Evolutionary conservation across 2,113 vertebrate species (phyloP).

Genomic region (Ceyx margarethae): DNA sequence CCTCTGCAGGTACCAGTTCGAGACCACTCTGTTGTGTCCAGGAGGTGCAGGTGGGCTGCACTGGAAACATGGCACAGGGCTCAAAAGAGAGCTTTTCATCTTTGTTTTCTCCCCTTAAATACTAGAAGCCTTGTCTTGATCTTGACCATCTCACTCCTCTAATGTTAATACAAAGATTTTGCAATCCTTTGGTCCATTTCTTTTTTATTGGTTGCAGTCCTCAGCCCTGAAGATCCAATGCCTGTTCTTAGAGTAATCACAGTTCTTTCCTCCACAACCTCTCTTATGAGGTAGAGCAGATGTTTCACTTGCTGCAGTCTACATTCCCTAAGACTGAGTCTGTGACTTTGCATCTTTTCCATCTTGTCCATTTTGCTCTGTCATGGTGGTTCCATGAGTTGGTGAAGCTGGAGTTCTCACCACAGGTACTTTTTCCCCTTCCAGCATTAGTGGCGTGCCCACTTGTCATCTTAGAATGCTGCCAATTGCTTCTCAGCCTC

Average conservation of each 20-base stretch:
- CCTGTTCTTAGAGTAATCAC: not conserved
- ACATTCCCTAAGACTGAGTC: not conserved
- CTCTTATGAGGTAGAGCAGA: not conserved
- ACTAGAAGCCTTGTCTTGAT: not conserved
- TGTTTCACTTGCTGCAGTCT: not conserved
- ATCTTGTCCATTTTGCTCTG: not conserved
- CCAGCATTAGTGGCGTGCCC: not conserved
- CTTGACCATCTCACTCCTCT: not conserved
- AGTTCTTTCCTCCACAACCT: not conserved
- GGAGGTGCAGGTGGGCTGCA: not conserved
- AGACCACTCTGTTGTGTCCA: accelerated
- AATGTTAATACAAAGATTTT: not conserved
- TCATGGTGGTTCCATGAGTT: not conserved
- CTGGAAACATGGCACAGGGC: not conserved
- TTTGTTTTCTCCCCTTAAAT: not conserved
- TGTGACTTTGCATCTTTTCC: not conserved
- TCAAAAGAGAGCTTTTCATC: not conserved
- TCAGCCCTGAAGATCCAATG: not conserved
- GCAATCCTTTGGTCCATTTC: not conserved
- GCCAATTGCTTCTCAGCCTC: not conserved
- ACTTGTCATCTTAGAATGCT: not conserved
- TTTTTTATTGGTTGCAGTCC: not conserved
- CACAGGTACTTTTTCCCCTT: not conserved
- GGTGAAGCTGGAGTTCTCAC: not conserved
- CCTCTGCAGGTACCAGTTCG: not conserved